Evolutionary conservation across 2,888 invertebrate genomes (phyloP), one percentile per base, ranked within the genome.

Genomic region (Mechanitis messenoides): DNA sequence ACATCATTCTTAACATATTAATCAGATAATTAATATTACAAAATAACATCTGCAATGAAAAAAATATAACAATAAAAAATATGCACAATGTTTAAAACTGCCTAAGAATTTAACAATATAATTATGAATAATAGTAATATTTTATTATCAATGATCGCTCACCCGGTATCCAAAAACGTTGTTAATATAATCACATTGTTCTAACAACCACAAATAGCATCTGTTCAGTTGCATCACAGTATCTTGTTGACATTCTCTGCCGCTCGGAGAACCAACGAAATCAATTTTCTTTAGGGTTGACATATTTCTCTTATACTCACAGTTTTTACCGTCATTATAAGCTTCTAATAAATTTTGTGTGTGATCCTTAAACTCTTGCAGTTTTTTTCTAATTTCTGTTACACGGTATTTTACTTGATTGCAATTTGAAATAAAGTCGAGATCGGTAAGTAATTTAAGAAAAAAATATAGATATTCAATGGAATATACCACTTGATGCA

Each of bases 101-200:
- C 20, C 20, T 20, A 20, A 20, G 20, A 20, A 20, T 1, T 20
- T 20, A 20, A 20, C 20, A 20, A 20, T 20, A 20, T 20, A 20
- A 20, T 20, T 20, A 20, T 20, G 20, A 20, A 20, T 20, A 20
- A 20, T 20, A 20, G 20, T 20, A 20, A 20, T 20, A 20, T 20
- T 46, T 12, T 35, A 5, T 2, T 35, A 6, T 35, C 4, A 3
- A 35, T 35, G 7, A 47, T 5, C 6, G 1, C 68, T 60, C 53
- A 70, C 67, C 58, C 69, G 59, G 1, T 68, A 59, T 20, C 69
- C 69, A 46, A 62, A 71, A 38, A 63, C 63, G 31, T 35, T 61
- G 42, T 71, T 70, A n/a, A 70, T 47, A 57, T 62, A 69, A 6
- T 66, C 62, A 31, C 60, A 60, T 62, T 71, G 69, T 33, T 67